Evolutionary conservation across 2,797 vertebrate genomes (phyloP).

Genomic region (Aplochiton taeniatus): DNA sequence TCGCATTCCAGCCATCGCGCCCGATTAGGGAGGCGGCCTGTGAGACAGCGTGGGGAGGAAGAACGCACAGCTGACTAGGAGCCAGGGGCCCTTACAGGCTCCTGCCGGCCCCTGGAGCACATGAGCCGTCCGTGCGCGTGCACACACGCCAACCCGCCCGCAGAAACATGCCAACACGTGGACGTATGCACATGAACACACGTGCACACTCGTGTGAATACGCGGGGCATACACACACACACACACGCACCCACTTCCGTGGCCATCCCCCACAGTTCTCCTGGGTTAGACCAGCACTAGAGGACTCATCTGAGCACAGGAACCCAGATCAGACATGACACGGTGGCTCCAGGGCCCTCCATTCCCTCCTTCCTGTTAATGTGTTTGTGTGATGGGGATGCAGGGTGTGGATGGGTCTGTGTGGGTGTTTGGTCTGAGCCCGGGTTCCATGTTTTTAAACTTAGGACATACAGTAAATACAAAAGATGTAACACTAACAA

Average conservation of each 20-base stretch:
- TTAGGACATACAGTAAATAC: too few relatives aligned
- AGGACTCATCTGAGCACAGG: slow-evolving; percentile 21
- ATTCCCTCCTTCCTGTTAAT: not conserved
- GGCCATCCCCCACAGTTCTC: not conserved
- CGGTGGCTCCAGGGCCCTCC: slow-evolving; percentile 7
- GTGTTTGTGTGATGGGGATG: not conserved
- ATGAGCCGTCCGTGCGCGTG: not conserved
- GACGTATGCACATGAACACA: slow-evolving; percentile 12
- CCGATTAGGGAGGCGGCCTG: slow-evolving; percentile 36
- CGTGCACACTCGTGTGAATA: not conserved
- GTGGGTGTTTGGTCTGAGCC: too few relatives aligned
- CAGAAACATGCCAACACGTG: too few relatives aligned
- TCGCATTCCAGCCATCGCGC: slow-evolving; percentile 42
- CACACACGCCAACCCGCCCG: not conserved
- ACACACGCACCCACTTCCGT: not conserved
- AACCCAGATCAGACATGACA: slow-evolving; percentile 19
- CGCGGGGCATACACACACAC: not conserved
- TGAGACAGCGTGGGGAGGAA: slow-evolving; percentile 20
- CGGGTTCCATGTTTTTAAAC: too few relatives aligned
- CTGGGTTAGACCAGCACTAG: slow-evolving; percentile 4
- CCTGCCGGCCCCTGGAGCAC: slow-evolving; percentile 2
- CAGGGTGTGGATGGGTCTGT: too few relatives aligned
- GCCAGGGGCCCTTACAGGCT: not conserved
- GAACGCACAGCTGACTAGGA: not conserved
- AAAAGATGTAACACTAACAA: too few relatives aligned